These are phyloP conservation scores for Eledona agricola DNA, from an alignment of 2,888 invertebrate genomes.

Conservation along the genomic window DNA sequence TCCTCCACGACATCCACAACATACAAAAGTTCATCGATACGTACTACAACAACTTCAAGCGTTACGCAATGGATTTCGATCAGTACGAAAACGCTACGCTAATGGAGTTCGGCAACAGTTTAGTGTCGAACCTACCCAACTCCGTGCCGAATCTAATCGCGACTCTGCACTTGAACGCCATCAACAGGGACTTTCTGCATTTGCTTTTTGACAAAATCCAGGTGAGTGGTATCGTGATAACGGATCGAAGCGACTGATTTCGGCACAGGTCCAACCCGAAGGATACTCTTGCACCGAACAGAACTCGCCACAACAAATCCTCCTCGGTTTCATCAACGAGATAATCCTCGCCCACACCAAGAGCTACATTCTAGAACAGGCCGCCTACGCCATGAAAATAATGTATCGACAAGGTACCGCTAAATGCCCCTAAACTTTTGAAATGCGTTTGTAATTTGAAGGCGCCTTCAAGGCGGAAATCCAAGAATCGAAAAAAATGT, in stretches of 20 bases:
- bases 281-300: conserved; percentile 3
- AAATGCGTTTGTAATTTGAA: background rate
- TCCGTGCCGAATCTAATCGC: background rate
- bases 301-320: conserved; percentile 68
- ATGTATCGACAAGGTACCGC: conserved; percentile 2
- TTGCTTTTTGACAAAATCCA: too few species aligned
- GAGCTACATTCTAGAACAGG: conserved; percentile 82
- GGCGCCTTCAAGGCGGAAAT: background rate
- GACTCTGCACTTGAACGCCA: too few species aligned
- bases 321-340: conserved; percentile 79
- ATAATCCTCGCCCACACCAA: conserved; percentile 81
- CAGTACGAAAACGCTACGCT: conserved; percentile 9
- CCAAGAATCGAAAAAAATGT: background rate
- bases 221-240: too few species aligned
- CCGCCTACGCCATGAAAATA: conserved; percentile 40
- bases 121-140: background rate
- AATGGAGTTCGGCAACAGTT: conserved; percentile 2
- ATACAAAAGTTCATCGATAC: too few species aligned
- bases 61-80: conserved; percentile 1
- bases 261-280: too few species aligned
- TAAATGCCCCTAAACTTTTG: background rate
- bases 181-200: too few species aligned
- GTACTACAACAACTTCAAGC: background rate
- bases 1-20: background rate
- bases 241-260: too few species aligned